phyloP scores from a whole-genome alignment of 2,888 invertebrate genomes.

The Mycalesis mineus region DNA sequence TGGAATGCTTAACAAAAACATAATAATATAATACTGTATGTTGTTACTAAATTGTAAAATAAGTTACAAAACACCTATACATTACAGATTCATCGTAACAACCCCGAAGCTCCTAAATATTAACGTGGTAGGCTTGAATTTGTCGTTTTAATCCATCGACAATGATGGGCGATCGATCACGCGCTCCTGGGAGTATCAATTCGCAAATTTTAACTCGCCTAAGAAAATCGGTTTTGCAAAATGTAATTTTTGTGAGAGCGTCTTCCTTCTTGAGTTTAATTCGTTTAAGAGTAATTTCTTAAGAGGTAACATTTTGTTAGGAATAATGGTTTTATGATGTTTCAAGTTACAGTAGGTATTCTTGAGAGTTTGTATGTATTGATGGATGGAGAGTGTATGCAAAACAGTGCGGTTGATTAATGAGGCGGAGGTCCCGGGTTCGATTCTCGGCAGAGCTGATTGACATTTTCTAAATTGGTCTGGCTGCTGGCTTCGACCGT shows the following conservation, averaged over 20 bases:
- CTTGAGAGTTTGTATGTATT: no score
- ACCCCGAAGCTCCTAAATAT: not conserved
- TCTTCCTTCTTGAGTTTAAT: slow-evolving; percentile 9
- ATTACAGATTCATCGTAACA: not conserved
- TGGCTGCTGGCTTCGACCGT: no score
- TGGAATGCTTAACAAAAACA: no score
- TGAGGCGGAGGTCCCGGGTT: no score
- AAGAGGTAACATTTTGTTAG: not conserved
- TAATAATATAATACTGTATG: no score
- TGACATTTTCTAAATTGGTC: no score
- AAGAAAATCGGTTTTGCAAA: slow-evolving; percentile 58
- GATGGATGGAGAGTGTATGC: no score
- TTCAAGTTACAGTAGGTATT: no score
- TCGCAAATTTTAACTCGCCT: slow-evolving; percentile 46
- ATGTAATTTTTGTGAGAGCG: slow-evolving; percentile 62
- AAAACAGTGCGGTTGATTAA: no score
- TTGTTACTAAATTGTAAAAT: no score
- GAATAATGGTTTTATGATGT: no score
- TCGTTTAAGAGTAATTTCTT: slow-evolving; percentile 8
- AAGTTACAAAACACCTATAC: not conserved
- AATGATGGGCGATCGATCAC: slow-evolving; percentile 61
- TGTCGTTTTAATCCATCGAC: slow-evolving; percentile 45
- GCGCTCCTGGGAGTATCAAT: slow-evolving; percentile 36
- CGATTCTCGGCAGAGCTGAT: no score
- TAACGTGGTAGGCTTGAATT: slow-evolving; percentile 26